Base-by-base conservation (phyloP, 2,888 invertebrate genomes). In the Ormyrus thymus region DNA sequence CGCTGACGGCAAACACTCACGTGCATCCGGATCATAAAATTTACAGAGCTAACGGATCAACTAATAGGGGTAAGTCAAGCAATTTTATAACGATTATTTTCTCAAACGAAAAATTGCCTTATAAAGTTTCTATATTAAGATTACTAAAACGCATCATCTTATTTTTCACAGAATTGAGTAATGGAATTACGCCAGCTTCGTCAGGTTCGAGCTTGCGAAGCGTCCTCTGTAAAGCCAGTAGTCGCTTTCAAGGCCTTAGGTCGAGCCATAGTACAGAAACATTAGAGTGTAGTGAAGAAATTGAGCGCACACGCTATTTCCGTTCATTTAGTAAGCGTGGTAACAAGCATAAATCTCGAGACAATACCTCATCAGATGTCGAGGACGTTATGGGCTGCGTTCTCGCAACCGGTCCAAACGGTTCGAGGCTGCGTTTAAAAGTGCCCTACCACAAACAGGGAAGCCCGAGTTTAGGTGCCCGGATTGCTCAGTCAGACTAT, bases 401-500 rank as follows among this genome's bases (percentile, higher is more conserved):
- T 3, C 5, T 56, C n/a, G 58, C 15, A 45, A 72, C 43, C 62
- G 59, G 50, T 15, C 58, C 11, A 43, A 62, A 11, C 53, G 71
- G 72, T 8, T n/a, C 72, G 55, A 7, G n/a, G 8, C 9, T 62
- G 13, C 62, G 46, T 5, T 11, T 62, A 10, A 29, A 65, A 82
- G 85, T n/a, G 83, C 88, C 86, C 0, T 89, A 88, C 66, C 95
- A 95, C 86, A 94, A 94, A 86, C 95, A 95, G 89, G 95, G 96
- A 10, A 96, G 96, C 83, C 95, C 95, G 83, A 93, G 94, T 79
- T 92, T 97, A 83, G 97, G 97, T 0, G 97, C 97, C 58, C 93
- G 97, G 82, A 96, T 97, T 87, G 97, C 97, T 0, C 94, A 95
- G 83, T 94, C 95, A 0, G 97, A 97, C 87, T 97, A 97, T 85